Evolutionary conservation across 53 echinoderm and acorn worm species (phyloP).

Genomic region (Actinopyga echinites): DNA sequence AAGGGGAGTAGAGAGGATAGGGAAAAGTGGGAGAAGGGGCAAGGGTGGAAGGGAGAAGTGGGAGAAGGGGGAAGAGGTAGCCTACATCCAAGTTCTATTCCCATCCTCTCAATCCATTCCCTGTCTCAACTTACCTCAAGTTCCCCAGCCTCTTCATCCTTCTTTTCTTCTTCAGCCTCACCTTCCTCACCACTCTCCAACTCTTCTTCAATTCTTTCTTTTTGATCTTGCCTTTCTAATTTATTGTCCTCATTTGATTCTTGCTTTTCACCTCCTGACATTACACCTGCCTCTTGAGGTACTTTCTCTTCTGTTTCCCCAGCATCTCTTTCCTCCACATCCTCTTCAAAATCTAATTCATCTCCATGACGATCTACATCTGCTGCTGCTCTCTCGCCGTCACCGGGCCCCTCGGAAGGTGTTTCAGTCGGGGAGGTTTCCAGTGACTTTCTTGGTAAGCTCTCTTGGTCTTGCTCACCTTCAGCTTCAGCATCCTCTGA

Average conservation of each 20-base stretch:
- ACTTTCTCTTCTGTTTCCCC: slow-evolving; percentile 49
- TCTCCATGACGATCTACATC: slow-evolving; percentile 91
- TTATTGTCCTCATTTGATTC: not conserved
- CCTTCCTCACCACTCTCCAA: slow-evolving; percentile 35
- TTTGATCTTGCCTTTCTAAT: not conserved
- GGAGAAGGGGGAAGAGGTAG: too few relatives aligned
- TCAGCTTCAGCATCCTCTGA: not conserved
- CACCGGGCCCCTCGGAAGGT: not conserved
- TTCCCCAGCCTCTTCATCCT: slow-evolving; percentile 58
- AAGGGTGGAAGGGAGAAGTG: too few relatives aligned
- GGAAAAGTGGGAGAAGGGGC: too few relatives aligned
- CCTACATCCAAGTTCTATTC: too few relatives aligned
- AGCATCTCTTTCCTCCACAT: slow-evolving; percentile 74
- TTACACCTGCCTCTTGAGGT: not conserved
- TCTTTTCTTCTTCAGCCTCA: slow-evolving; percentile 47
- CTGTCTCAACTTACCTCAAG: slow-evolving; percentile 26
- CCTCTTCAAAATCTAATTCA: slow-evolving; percentile 92
- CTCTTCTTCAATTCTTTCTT: not conserved
- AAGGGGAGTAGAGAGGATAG: too few relatives aligned
- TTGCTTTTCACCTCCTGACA: not conserved
- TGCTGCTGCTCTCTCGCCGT: slow-evolving; percentile 48
- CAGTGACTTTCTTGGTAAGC: too few relatives aligned
- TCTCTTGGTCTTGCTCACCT: not conserved
- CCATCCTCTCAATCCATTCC: too few relatives aligned
- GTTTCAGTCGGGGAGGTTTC: not conserved